A percentile compares a stretch with the other conserved stretches of the same genome.
phyloP scores from a whole-genome alignment of 2,888 invertebrate species.

The Tineola bisselliella region DNA sequence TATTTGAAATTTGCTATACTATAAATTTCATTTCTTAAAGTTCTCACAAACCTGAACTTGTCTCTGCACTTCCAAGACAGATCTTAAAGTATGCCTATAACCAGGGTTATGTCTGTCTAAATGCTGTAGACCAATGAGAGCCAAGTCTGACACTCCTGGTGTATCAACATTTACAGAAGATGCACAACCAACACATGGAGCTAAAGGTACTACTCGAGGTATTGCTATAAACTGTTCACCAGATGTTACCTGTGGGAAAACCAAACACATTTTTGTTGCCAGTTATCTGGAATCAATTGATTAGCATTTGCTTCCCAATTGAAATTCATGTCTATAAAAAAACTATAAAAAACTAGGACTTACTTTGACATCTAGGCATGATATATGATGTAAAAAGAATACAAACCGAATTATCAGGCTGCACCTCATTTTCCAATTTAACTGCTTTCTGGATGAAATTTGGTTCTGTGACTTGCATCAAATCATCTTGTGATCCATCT shows the following conservation, averaged over 20 bases:
- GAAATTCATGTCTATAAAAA: neutral
- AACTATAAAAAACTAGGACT: too few species aligned
- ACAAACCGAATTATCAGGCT: conserved; percentile 36
- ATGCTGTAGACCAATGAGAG: conserved; percentile 57
- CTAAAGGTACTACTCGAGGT: conserved; percentile 33
- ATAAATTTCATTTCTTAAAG: too few species aligned
- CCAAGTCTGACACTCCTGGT: conserved; percentile 56
- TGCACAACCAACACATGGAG: conserved; percentile 61
- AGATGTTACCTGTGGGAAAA: conserved; percentile 42
- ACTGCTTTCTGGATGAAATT: conserved; percentile 24
- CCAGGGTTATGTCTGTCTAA: conserved; percentile 41
- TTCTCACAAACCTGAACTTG: conserved; percentile 70
- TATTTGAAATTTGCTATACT: too few species aligned
- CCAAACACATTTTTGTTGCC: too few species aligned
- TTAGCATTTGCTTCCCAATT: neutral
- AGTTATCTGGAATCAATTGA: too few species aligned
- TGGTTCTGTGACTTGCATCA: neutral
- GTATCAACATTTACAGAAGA: conserved; percentile 59
- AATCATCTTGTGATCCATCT: neutral
- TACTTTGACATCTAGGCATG: too few species aligned
- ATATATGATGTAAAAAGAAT: too few species aligned
- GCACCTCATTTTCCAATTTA: conserved; percentile 48
- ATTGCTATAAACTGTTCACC: conserved; percentile 64
- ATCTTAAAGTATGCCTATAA: conserved; percentile 44
- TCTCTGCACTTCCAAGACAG: conserved; percentile 60